These are phyloP conservation scores for Actias luna DNA, from an alignment of 2,888 invertebrate genomes.

Conservation along the genomic window DNA sequence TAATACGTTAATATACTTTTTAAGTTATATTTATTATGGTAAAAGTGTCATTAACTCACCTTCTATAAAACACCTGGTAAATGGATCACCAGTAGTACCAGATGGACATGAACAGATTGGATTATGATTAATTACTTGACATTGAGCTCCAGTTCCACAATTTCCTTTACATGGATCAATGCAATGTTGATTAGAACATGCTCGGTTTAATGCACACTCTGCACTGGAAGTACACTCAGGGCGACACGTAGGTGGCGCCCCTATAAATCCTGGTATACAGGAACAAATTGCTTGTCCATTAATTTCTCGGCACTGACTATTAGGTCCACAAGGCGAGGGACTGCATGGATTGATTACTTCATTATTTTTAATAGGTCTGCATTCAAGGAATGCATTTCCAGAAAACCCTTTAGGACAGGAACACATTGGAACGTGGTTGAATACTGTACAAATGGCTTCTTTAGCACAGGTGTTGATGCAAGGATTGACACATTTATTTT, in stretches of 20 bases:
- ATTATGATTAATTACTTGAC: slow-evolving; percentile 88
- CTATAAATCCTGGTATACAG: slow-evolving; percentile 84
- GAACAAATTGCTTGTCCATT: slow-evolving; percentile 87
- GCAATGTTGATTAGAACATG: slow-evolving; percentile 88
- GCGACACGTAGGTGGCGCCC: slow-evolving; percentile 87
- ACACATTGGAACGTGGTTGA: slow-evolving; percentile 83
- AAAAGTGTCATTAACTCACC: slow-evolving; percentile 76
- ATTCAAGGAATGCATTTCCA: slow-evolving; percentile 87
- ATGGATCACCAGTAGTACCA: slow-evolving; percentile 88
- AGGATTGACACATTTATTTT: slow-evolving; percentile 89
- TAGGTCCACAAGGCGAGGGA: slow-evolving; percentile 88
- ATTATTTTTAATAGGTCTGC: slow-evolving; percentile 65
- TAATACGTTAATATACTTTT: not conserved
- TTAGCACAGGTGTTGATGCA: slow-evolving; percentile 89
- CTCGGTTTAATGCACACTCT: slow-evolving; percentile 85
- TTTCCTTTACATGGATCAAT: slow-evolving; percentile 87
- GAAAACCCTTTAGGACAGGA: slow-evolving; percentile 82
- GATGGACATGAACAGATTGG: slow-evolving; percentile 86
- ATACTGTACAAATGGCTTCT: slow-evolving; percentile 87
- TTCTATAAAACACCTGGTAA: slow-evolving; percentile 83
- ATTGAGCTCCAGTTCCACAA: slow-evolving; percentile 86
- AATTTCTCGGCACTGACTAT: slow-evolving; percentile 85
- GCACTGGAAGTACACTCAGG: slow-evolving; percentile 87
- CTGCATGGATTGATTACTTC: slow-evolving; percentile 83
- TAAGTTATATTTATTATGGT: too few species aligned